These are phyloP conservation scores for Hephaestus fuliginosus DNA, from an alignment of 2,797 vertebrate genomes.

Conservation along the genomic window DNA sequence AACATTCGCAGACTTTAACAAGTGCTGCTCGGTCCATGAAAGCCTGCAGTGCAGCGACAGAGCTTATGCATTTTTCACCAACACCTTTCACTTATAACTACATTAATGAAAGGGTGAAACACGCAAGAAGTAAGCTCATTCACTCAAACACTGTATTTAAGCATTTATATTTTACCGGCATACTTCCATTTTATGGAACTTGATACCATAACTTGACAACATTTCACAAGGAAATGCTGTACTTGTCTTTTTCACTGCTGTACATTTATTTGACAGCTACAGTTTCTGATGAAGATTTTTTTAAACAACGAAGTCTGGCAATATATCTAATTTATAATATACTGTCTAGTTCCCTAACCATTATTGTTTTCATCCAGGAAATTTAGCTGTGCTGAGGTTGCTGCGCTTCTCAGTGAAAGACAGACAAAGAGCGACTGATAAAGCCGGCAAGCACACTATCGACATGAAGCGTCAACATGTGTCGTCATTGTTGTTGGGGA, in stretches of 20 bases:
- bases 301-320: too few relatives aligned
- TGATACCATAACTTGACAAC: neutral
- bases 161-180: neutral
- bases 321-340: too few relatives aligned
- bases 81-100: slow-evolving; percentile 26
- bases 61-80: slow-evolving; percentile 19
- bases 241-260: neutral
- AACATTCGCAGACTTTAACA: slow-evolving; percentile 43
- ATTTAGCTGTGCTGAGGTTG: too few relatives aligned
- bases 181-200: neutral
- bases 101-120: slow-evolving; percentile 9
- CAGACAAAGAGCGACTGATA: too few relatives aligned
- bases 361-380: too few relatives aligned
- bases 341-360: too few relatives aligned
- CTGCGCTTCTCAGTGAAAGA: too few relatives aligned
- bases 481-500: too few relatives aligned
- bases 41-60: slow-evolving; percentile 4
- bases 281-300: neutral
- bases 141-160: neutral
- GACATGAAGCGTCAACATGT: too few relatives aligned
- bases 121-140: neutral
- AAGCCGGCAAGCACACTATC: too few relatives aligned
- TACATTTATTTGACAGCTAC: neutral
- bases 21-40: slow-evolving; percentile 39
- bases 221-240: neutral